Base-by-base conservation (phyloP, 1,140 invertebrate genomes). In the Cherax destructor region DNA sequence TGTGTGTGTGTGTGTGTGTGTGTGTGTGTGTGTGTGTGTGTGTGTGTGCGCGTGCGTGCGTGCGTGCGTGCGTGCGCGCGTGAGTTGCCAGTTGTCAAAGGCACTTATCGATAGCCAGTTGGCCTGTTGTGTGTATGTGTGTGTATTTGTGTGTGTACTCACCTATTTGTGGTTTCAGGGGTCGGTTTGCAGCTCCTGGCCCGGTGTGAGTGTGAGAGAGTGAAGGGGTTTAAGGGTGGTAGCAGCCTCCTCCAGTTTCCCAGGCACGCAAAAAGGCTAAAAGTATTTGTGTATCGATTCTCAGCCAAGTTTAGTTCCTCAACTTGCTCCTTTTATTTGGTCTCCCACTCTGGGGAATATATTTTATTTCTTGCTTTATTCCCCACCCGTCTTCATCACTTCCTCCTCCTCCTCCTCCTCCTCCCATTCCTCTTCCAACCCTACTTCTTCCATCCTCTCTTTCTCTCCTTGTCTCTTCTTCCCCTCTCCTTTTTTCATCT, bases 251-350 rank as follows among this genome's bases (percentile, higher is more conserved):
- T 81, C 13, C 79, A 13, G 50, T 81, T 81, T 59, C 79, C 79
- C 9, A 56, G 79, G 56, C 79, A 81, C 79, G 79, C 79, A 81
- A 81, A 81, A 81, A 81, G 79, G 79, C 79, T 81, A 81, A 81
- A 81, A 81, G 79, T 81, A 81, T 81, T 81, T 81, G 79, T 81
- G 79, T 81, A 81, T 81, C 79, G 79, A 81, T 81, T 81, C 79
- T 18, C 24, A 59, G 79, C 21, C 50, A 81, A 81, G 50, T 81
- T 81, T 81, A 59, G 50, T 81, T 84, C 83, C 30, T 72, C 24
- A 72, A 69, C 65, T 84, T 84, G 30, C 47, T 72, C 83, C 47
- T 72, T 65, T 49, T 72, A 84, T 84, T 72, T 65, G 83, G 47
- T 50, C 56, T 69, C 83, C 18, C 69, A 49, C 83, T 84, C 83